Base-by-base conservation (phyloP, 2,797 vertebrate genomes). In the Ptychobarbus kaznakovi region DNA sequence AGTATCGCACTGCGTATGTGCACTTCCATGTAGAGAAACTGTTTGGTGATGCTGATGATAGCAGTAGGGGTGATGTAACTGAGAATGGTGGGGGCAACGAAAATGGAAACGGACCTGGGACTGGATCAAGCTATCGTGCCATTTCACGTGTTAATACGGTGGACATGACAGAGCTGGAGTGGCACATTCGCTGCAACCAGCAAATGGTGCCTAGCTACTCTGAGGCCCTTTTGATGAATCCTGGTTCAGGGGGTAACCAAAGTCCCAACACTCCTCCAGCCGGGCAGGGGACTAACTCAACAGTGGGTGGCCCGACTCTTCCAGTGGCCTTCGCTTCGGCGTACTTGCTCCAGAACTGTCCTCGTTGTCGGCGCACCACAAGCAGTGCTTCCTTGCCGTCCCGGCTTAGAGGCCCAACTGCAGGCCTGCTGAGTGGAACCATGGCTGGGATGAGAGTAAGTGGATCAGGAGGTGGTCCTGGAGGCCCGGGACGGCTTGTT, bases 11-110 rank as follows among this genome's bases (percentile, higher is more conserved):
- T 0, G 97, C 97, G 0, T 96, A 96, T 0, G 96, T 97, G 70
- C 97, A 98, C 90, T 97, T 97, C 93, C 97, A 97, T 3, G 97
- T 98, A 91, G 97, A 98, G 93, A 98, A 98, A 93, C 96, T 98
- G 8, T 98, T 98, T 0, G 97, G 97, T 0, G 96, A 97, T 68
- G 94, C 95, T 2, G 95, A 96, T 85, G 95, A 95, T 35, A 8
- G 88, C 2, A 82, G 83, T 49, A 84, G 86, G 80, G 1, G 93
- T 85, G 92, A 91, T 0, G 89, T 91, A 0, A 93, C 90, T 1
- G 95, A 87, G 56, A 88, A 81, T 46, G 56, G 83, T 22, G 93
- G 68, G 5, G 85, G 87, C 4, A 91, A 86, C 6, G 90, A 87
- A 10, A 88, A 89, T 84, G 83, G 85, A 25, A 93, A 90, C 0